phyloP scores from a whole-genome alignment of 1,140 invertebrate species.

The Solen grandis region DNA sequence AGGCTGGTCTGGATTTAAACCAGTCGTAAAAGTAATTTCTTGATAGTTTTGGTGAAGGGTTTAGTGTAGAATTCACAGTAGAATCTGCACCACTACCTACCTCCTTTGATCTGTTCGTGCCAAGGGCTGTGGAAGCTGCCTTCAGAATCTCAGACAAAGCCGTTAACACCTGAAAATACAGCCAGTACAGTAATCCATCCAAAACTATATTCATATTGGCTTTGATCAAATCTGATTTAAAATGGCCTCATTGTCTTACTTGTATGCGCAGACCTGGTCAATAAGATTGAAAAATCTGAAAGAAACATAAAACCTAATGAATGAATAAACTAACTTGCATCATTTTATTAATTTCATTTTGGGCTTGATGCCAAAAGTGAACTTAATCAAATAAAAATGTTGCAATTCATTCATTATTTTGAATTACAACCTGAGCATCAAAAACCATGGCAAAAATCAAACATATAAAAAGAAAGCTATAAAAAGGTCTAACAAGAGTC shows the following conservation, averaged over 20 bases:
- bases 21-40: background rate
- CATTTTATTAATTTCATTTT: background rate
- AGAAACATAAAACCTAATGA: background rate
- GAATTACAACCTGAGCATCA: no score
- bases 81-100: conserved; percentile 2
- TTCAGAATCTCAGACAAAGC: conserved; percentile 38
- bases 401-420: no score
- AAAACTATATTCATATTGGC: background rate
- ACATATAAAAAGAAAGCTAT: no score
- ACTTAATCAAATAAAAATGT: no score
- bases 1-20: no score
- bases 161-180: conserved; percentile 16
- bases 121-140: conserved; percentile 15
- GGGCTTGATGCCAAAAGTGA: background rate
- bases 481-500: no score
- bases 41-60: background rate
- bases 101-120: conserved; percentile 43
- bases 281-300: background rate
- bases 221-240: background rate
- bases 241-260: background rate
- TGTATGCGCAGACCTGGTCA: background rate
- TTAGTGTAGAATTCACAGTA: background rate
- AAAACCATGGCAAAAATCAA: no score
- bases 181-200: background rate
- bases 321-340: background rate